Conservation (phyloP, 37 sponge, comb jelly and placozoan genomes). For the Ephydatia muelleri region DNA sequence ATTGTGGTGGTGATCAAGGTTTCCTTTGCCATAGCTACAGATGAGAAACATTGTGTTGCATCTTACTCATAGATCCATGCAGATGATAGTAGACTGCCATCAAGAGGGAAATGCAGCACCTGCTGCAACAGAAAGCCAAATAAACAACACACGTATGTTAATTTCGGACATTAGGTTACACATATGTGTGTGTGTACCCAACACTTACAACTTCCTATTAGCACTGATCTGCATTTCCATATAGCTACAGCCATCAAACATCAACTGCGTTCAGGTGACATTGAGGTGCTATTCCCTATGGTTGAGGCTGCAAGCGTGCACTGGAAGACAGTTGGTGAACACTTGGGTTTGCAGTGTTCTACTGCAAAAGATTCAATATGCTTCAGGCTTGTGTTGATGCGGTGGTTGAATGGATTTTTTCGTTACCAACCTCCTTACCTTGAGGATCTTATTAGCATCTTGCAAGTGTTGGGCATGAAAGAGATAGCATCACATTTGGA, state of each 20-base stretch:
- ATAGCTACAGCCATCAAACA: not conserved
- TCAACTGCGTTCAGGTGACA: not conserved
- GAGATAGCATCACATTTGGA: not conserved
- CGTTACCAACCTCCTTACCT: not conserved
- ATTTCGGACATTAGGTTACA: too few species aligned
- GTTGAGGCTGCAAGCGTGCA: not conserved
- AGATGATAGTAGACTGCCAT: too few species aligned
- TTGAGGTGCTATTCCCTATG: not conserved
- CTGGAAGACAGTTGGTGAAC: not conserved
- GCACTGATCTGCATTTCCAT: not conserved
- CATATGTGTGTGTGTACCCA: too few species aligned
- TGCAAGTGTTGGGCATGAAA: not conserved
- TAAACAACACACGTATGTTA: too few species aligned
- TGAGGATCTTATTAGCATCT: not conserved
- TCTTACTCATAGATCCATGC: too few species aligned
- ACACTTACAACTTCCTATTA: too few species aligned
- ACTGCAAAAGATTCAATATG: not conserved
- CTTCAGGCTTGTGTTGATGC: not conserved
- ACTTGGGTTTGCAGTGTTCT: not conserved
- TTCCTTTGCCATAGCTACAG: too few species aligned
- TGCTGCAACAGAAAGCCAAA: too few species aligned
- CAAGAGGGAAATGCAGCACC: too few species aligned
- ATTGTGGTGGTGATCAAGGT: too few species aligned
- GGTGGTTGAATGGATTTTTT: not conserved
- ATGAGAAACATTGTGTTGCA: too few species aligned